Conservation (phyloP, 2,113 vertebrate species). For the Vidua macroura region DNA sequence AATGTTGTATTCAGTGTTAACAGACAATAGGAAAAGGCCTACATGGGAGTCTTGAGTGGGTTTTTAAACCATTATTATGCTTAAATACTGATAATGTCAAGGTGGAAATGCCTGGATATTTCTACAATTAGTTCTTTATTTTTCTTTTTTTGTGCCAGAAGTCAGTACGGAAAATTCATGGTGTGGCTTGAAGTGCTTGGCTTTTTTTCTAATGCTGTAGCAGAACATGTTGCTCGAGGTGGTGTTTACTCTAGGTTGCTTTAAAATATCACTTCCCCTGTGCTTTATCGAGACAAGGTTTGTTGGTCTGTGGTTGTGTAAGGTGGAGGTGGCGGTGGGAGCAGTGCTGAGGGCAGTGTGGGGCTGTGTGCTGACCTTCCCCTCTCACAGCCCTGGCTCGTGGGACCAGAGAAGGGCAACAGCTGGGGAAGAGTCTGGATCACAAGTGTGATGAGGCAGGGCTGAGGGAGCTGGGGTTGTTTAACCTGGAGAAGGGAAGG, state of each 20-base stretch:
- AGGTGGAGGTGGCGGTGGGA: not conserved
- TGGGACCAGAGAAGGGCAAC: not conserved
- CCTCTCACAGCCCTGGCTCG: not conserved
- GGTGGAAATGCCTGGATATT: not conserved
- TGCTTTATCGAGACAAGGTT: rapidly evolving
- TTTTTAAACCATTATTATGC: not conserved
- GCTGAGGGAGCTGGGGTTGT: not conserved
- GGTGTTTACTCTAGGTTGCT: rapidly evolving
- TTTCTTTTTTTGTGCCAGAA: not conserved
- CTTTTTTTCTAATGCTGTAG: not conserved
- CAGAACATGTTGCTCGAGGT: rapidly evolving
- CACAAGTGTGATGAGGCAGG: not conserved
- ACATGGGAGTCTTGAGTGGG: rapidly evolving
- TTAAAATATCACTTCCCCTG: no score
- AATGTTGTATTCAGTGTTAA: not conserved
- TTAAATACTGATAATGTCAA: not conserved
- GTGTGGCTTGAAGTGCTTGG: rapidly evolving
- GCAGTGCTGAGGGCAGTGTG: not conserved
- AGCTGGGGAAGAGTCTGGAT: not conserved
- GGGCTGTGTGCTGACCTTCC: not conserved
- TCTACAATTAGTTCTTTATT: rapidly evolving
- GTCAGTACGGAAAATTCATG: not conserved
- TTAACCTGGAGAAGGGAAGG: no score
- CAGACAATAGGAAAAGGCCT: not conserved
- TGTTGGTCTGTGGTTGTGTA: rapidly evolving